phyloP scores from a whole-genome alignment of 2,113 vertebrate species.

The Indicator maculatus region DNA sequence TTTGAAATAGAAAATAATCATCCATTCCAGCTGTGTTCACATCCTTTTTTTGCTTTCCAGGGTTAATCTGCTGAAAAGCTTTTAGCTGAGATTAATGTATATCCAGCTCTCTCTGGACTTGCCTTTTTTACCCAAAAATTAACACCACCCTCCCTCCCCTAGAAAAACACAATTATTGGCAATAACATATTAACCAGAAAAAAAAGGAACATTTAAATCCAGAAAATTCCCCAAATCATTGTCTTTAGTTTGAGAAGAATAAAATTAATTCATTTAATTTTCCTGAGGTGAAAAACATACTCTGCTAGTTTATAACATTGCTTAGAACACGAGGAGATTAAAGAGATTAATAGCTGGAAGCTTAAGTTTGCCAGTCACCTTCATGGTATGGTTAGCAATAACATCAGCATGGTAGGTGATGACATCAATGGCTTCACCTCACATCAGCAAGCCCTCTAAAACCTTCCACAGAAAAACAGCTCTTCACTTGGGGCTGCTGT shows the following conservation, averaged over 20 bases:
- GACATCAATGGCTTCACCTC: neutral
- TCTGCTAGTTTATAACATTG: neutral
- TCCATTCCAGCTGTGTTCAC: constrained; percentile 25
- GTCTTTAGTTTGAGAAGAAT: neutral
- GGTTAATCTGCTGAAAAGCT: constrained; percentile 50
- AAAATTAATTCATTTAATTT: neutral
- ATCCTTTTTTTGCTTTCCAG: constrained; percentile 47
- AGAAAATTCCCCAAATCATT: neutral
- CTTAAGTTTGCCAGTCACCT: neutral
- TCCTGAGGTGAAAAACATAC: neutral
- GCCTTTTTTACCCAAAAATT: neutral
- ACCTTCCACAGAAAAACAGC: neutral
- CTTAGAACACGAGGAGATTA: neutral
- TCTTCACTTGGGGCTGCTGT: neutral
- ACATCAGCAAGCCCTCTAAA: neutral
- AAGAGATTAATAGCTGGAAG: neutral
- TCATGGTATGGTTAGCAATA: accelerated
- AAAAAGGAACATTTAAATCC: neutral
- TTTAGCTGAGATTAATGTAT: constrained; percentile 56
- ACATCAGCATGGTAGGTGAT: accelerated
- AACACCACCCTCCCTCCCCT: neutral
- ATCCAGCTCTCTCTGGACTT: constrained; percentile 6
- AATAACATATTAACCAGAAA: neutral
- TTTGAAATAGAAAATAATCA: constrained; percentile 33
- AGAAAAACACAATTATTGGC: neutral